Percentiles rank a stretch among this genome's conserved stretches.
Conservation (phyloP, 1,140 invertebrate species). For the Drosophila setifemur region DNA sequence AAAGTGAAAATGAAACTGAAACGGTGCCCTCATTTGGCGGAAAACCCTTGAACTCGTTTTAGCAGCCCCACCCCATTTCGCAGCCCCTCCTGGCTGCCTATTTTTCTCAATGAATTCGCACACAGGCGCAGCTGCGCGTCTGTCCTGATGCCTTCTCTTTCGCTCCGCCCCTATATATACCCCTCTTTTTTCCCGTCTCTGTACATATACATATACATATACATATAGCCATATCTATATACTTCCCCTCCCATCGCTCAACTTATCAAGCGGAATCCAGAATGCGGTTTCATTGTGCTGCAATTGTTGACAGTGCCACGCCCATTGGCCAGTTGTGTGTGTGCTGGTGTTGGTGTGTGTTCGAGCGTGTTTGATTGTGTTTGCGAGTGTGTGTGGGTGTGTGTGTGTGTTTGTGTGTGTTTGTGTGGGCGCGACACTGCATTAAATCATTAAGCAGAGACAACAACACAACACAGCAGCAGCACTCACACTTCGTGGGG, state of each 20-base stretch:
- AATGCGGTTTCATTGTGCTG: conserved; percentile 60
- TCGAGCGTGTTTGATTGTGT: not conserved
- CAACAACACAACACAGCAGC: conserved; percentile 6
- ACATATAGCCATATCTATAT: not conserved
- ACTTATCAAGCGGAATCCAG: conserved; percentile 64
- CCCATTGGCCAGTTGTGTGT: conserved; percentile 32
- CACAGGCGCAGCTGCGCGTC: conserved; percentile 49
- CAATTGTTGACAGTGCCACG: conserved; percentile 56
- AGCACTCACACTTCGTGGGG: not conserved
- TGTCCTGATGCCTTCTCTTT: conserved; percentile 22
- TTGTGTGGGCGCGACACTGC: conserved; percentile 26
- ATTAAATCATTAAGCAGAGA: conserved; percentile 70
- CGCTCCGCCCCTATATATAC: not conserved
- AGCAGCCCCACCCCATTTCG: conserved; percentile 33
- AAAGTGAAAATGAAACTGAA: conserved; percentile 37
- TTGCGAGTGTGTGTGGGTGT: not conserved
- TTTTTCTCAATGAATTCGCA: conserved; percentile 81
- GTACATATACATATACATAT: conserved; percentile 30
- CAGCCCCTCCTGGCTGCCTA: conserved; percentile 43
- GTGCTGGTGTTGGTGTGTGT: conserved; percentile 2
- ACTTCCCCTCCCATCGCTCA: conserved; percentile 20
- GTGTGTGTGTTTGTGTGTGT: conserved; percentile 1
- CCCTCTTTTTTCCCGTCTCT: not conserved
- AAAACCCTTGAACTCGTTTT: conserved; percentile 78
- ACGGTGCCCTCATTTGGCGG: conserved; percentile 56